Conservation (phyloP, 2,888 invertebrate genomes). For the Macrophya alboannulata region DNA sequence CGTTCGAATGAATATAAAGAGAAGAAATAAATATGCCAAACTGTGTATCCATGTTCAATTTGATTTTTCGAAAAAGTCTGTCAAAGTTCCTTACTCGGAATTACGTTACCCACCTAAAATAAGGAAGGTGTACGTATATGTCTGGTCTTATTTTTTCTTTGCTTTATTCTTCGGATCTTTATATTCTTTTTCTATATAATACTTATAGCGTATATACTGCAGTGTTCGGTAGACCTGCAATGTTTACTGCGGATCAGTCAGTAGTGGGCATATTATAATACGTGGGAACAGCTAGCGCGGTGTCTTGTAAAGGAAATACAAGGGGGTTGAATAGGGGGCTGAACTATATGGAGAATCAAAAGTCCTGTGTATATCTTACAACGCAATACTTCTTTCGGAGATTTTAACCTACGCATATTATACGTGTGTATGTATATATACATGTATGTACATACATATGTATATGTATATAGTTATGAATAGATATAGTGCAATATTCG, state of each 20-base stretch:
- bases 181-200: neutral
- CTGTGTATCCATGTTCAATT: too few species aligned
- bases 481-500: slow-evolving; percentile 26
- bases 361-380: slow-evolving; percentile 5
- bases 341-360: slow-evolving; percentile 11
- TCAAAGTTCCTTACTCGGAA: neutral
- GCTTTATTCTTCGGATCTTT: neutral
- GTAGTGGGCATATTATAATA: slow-evolving; percentile 27
- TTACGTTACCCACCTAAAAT: neutral
- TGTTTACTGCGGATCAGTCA: slow-evolving; percentile 24
- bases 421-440: neutral
- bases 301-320: slow-evolving; percentile 17
- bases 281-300: slow-evolving; percentile 27
- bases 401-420: slow-evolving; percentile 12
- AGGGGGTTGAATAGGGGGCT: slow-evolving; percentile 17
- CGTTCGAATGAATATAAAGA: neutral
- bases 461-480: neutral
- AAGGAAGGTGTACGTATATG: neutral
- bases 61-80: neutral
- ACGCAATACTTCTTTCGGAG: slow-evolving; percentile 16
- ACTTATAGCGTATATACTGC: neutral
- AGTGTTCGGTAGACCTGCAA: slow-evolving; percentile 13
- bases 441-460: neutral
- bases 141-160: neutral
- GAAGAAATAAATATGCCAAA: neutral